Percentiles rank a stretch among this genome's conserved stretches.
These are phyloP conservation scores for Macropus fuliginosus DNA, from an alignment of 2,797 vertebrate species.

Conservation along the genomic window DNA sequence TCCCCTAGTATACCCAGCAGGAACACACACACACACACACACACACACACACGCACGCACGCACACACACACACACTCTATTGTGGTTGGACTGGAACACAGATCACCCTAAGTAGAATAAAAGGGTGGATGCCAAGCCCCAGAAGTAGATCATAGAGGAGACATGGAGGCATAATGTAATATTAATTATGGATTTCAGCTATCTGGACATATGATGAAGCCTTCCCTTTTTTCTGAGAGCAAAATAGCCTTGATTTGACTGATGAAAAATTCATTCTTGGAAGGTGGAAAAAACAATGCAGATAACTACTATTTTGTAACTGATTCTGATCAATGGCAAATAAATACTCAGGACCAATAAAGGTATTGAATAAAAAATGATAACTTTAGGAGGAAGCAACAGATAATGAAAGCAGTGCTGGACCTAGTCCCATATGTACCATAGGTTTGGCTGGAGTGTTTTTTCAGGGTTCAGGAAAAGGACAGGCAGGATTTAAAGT, in stretches of 20 bases:
- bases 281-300: neutral
- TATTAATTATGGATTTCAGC: neutral
- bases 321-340: neutral
- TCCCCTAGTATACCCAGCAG: neutral
- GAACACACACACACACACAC: neutral
- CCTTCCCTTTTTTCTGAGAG: neutral
- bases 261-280: neutral
- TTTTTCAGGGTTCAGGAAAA: neutral
- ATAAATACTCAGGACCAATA: neutral
- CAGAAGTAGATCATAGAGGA: neutral
- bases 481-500: neutral
- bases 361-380: neutral
- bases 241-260: neutral
- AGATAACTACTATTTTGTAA: neutral
- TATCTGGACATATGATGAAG: neutral
- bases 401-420: neutral
- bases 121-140: neutral
- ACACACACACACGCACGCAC: too few species aligned
- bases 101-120: neutral
- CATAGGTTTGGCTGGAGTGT: neutral
- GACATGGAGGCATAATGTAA: neutral
- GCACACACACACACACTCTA: too few species aligned
- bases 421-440: neutral
- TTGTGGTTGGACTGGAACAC: neutral
- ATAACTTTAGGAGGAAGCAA: neutral